Evolutionary conservation across 2,113 vertebrate genomes (phyloP).

Genomic region (Callaeas wilsoni): DNA sequence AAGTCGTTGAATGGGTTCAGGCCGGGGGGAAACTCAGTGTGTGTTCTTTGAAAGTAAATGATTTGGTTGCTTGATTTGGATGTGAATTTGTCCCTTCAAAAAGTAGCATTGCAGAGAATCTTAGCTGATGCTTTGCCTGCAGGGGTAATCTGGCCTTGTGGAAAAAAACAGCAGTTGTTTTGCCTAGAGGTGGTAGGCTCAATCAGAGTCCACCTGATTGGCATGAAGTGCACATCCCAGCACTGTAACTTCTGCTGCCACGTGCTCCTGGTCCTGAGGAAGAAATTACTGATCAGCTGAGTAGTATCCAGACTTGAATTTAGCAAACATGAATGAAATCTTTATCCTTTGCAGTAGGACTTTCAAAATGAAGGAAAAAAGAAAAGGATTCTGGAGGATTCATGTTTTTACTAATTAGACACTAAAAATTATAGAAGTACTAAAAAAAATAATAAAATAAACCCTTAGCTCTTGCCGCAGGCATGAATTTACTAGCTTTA

Average conservation of each 20-base stretch:
- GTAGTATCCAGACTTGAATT: neutral
- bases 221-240: neutral
- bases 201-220: slow-evolving; percentile 6
- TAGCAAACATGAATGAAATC: neutral
- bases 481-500: slow-evolving; percentile 64
- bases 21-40: neutral
- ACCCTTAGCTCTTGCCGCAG: slow-evolving; percentile 36
- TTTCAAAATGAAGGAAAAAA: neutral
- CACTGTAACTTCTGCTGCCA: neutral
- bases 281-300: neutral
- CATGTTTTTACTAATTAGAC: slow-evolving; percentile 42
- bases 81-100: slow-evolving; percentile 1
- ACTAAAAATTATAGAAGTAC: slow-evolving; percentile 38
- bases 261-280: neutral
- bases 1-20: neutral
- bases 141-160: neutral
- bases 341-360: neutral
- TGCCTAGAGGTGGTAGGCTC: slow-evolving; percentile 2
- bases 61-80: neutral
- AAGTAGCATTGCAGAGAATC: neutral
- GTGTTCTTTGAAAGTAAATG: neutral
- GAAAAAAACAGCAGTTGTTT: slow-evolving; percentile 17
- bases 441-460: slow-evolving; percentile 21
- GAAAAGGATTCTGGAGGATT: neutral
- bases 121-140: neutral